Conservation (phyloP, 1,140 invertebrate genomes). For the Drosophila willistoni region DNA sequence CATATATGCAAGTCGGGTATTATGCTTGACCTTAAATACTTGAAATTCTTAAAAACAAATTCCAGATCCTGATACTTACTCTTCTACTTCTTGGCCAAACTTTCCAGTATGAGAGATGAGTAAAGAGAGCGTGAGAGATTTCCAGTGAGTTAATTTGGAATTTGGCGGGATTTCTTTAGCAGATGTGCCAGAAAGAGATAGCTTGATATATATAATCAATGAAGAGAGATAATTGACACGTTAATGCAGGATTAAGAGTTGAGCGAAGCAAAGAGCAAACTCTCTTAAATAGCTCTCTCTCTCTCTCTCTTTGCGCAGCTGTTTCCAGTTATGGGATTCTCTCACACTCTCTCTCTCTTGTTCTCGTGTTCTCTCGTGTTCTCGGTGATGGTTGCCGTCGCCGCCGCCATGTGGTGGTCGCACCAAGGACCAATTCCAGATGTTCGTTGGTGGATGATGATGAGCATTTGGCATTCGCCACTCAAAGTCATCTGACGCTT, state of each 20-base stretch:
- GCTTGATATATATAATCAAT: neutral
- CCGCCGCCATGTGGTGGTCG: conserved; percentile 41
- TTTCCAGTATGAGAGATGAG: conserved; percentile 51
- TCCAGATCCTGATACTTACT: conserved; percentile 15
- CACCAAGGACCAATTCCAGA: conserved; percentile 23
- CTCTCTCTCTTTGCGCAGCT: conserved; percentile 48
- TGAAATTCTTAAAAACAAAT: conserved; percentile 24
- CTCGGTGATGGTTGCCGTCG: conserved; percentile 26
- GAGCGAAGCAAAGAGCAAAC: neutral
- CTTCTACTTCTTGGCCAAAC: neutral
- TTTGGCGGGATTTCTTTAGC: conserved; percentile 66
- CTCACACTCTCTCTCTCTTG: conserved; percentile 5
- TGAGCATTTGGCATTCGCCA: conserved; percentile 64
- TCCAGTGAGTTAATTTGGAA: conserved; percentile 15
- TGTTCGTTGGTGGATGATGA: conserved; percentile 58
- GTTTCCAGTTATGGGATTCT: conserved; percentile 22
- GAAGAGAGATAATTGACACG: conserved; percentile 41
- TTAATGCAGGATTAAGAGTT: conserved; percentile 39
- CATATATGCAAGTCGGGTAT: conserved; percentile 16
- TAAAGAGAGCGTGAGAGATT: neutral
- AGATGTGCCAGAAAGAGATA: conserved; percentile 49
- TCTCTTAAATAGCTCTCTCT: conserved; percentile 45
- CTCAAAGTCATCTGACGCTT: conserved; percentile 55
- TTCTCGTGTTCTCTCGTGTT: conserved; percentile 12
- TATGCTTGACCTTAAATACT: conserved; percentile 19